A percentile compares a stretch with the other conserved stretches of the same genome.
Evolutionary conservation across 2,113 vertebrate genomes (phyloP).

Genomic region (Lepidothrix coronata): DNA sequence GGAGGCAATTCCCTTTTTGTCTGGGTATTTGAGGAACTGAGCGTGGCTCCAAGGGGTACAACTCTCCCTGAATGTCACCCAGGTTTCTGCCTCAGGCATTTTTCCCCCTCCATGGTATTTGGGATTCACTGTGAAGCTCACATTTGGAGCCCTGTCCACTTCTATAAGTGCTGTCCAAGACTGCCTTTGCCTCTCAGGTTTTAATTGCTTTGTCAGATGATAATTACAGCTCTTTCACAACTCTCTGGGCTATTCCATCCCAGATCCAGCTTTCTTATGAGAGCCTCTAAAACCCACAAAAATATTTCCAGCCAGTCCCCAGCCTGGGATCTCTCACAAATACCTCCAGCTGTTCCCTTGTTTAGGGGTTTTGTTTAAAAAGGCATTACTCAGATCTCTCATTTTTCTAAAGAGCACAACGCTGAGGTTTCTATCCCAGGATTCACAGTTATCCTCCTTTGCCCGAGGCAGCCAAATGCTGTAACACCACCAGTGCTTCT

Average conservation of each 20-base stretch:
- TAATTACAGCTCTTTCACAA: neutral
- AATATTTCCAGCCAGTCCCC: neutral
- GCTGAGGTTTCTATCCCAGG: neutral
- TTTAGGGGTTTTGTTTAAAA: neutral
- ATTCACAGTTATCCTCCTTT: neutral
- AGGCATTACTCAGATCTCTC: fast-evolving
- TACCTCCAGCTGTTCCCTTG: neutral
- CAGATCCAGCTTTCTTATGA: neutral
- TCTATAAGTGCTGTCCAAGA: neutral
- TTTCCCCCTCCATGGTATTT: fast-evolving
- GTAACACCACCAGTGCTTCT: neutral
- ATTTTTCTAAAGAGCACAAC: fast-evolving
- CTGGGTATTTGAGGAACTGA: neutral
- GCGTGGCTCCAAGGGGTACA: fast-evolving
- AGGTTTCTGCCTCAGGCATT: neutral
- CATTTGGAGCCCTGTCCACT: neutral
- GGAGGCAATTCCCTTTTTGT: neutral
- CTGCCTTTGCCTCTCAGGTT: neutral
- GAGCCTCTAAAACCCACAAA: neutral
- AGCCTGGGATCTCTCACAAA: neutral
- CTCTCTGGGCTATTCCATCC: neutral
- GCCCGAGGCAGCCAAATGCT: neutral
- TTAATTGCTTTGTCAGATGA: slow-evolving; percentile 31
- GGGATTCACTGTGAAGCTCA: neutral
- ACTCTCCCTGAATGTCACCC: neutral